Evolutionary conservation across 2,797 vertebrate species (phyloP).

Genomic region (Eospalax fontanierii): DNA sequence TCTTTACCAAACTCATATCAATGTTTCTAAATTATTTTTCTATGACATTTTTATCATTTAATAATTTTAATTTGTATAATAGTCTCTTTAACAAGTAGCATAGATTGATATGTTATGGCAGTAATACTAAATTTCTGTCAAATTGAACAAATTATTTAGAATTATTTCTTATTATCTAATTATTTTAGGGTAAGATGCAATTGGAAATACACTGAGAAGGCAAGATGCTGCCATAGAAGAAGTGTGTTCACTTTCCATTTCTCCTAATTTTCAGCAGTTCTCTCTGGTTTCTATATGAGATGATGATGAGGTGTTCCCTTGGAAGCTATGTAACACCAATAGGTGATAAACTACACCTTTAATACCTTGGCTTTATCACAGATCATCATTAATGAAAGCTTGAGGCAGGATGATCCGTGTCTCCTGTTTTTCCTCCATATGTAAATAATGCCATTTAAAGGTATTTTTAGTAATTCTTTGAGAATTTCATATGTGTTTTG

Average conservation of each 20-base stretch:
- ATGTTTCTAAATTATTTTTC: background rate
- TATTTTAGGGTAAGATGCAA: background rate
- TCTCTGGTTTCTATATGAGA: conserved; percentile 40
- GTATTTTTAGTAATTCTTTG: no score
- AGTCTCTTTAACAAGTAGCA: background rate
- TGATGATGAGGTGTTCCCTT: conserved; percentile 34
- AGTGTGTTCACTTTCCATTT: background rate
- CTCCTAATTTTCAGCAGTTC: background rate
- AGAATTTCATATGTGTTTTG: no score
- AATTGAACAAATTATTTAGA: background rate
- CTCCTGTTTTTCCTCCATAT: conserved; percentile 48
- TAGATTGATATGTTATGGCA: background rate
- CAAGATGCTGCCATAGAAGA: background rate
- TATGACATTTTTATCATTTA: background rate
- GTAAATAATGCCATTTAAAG: background rate
- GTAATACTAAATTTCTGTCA: background rate
- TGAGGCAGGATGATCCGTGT: no score
- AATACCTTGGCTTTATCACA: conserved; percentile 76
- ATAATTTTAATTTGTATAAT: conserved; percentile 34
- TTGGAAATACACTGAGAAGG: background rate
- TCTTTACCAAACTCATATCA: background rate
- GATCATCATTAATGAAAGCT: no score
- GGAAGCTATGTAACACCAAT: conserved; percentile 72
- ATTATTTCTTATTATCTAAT: background rate
- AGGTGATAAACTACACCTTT: conserved; percentile 49